phyloP scores from a whole-genome alignment of 2,797 vertebrate genomes.

The Anabacerthia variegaticeps region DNA sequence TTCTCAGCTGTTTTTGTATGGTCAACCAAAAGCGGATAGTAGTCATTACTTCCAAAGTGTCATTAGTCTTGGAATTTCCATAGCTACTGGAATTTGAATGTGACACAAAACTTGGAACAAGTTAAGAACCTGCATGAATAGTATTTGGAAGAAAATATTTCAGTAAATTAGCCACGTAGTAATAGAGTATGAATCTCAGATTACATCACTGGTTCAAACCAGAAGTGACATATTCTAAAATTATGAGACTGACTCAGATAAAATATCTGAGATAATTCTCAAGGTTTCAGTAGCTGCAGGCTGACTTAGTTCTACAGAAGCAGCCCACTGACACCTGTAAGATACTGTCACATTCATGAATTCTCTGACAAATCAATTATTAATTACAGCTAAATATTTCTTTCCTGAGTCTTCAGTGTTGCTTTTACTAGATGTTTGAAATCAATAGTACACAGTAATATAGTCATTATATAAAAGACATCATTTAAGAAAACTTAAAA shows the following conservation, averaged over 20 bases:
- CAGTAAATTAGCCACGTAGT: not conserved
- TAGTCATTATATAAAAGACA: not conserved
- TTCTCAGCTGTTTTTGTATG: not conserved
- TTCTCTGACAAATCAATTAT: not conserved
- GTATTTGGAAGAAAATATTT: not conserved
- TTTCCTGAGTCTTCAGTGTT: not conserved
- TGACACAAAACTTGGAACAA: not conserved
- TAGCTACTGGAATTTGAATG: not conserved
- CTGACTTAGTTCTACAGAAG: not conserved
- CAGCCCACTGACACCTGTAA: not conserved
- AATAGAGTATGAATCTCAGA: not conserved
- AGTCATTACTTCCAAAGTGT: not conserved
- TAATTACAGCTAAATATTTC: not conserved
- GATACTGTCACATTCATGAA: not conserved
- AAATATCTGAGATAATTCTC: not conserved
- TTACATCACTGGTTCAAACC: not conserved
- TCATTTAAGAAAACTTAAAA: not conserved
- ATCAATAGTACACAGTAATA: not conserved
- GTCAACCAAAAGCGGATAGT: not conserved
- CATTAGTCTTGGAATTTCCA: not conserved
- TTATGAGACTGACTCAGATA: not conserved
- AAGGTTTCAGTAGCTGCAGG: not conserved
- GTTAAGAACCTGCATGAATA: not conserved
- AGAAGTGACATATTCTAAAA: slow-evolving; percentile 12
- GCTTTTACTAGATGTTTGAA: not conserved